Base-by-base conservation (phyloP, 2,113 vertebrate genomes). In the Prunella himalayana region DNA sequence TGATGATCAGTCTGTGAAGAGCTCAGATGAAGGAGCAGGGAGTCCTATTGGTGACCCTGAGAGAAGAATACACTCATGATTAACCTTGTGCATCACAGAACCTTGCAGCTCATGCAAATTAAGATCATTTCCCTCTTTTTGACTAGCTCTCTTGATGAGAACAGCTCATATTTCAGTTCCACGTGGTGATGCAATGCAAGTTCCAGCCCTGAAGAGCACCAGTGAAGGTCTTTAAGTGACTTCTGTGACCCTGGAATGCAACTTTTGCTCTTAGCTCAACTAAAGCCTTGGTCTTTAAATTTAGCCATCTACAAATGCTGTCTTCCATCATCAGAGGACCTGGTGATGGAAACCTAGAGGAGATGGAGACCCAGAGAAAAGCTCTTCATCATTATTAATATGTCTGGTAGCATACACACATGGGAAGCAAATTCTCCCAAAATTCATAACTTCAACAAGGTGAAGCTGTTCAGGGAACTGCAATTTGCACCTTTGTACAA, bases 111-210 rank as follows among this genome's bases (percentile, higher is more conserved):
- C 54, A 50, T 89, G 66, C 69, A 60, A 68, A 92, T 82, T 63
- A 76, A 76, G 71, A 82, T 23, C 12, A 42, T 91, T 91, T 94
- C 53, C 41, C 53, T 82, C 56, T 60, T 27, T 72, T 83, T 6
- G 2, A 24, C 57, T 69, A 57, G 9, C 49, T 56, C 20, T 94
- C 18, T 82, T 70, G 84, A 14, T 20, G 56, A 86, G 47, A 92
- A 14, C 17, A 93, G 33, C 33, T 51, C 68, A 51, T 90, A 71
- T 50, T 75, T 77, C 71, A 71, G 7, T 81, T 93, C 71, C 56
- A 15, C 0, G 0, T 70, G 31, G 31, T 84, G 9, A 20, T 11
- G 71, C 24, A 1, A 2, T 25, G n/a, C 44, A 75, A 24, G 13
- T 76, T 80, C 33, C 71, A 56, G 24, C 51, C 42, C 33, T 35